phyloP scores from a whole-genome alignment of 2,888 invertebrate species.

The Acleris sparsana region DNA sequence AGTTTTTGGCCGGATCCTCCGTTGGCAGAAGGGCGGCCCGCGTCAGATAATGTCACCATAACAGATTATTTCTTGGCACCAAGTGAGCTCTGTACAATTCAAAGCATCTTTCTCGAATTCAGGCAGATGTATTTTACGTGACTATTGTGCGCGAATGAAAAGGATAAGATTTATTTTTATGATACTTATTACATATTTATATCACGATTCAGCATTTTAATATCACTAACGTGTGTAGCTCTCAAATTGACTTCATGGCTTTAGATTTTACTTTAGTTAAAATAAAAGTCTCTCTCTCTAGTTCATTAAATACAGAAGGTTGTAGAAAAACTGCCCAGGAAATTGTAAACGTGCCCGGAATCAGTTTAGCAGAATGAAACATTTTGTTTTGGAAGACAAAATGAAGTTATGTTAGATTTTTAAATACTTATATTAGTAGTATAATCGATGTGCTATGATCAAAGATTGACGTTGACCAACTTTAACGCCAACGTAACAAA shows the following conservation, averaged over 20 bases:
- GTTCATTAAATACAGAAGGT: conserved; percentile 32
- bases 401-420: too few species aligned
- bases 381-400: too few species aligned
- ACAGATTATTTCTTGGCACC: conserved; percentile 82
- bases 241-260: conserved; percentile 11
- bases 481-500: too few species aligned
- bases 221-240: neutral
- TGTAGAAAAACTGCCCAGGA: conserved; percentile 32
- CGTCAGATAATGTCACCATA: conserved; percentile 79
- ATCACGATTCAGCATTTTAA: conserved; percentile 6
- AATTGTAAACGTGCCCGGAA: conserved; percentile 34
- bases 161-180: conserved; percentile 23
- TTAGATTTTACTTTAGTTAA: conserved; percentile 4
- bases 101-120: conserved; percentile 59
- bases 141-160: conserved; percentile 48
- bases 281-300: conserved; percentile 19
- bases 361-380: neutral
- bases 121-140: conserved; percentile 51
- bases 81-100: conserved; percentile 57
- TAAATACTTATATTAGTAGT: too few species aligned
- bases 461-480: too few species aligned
- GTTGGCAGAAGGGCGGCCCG: conserved; percentile 66
- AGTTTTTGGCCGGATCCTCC: conserved; percentile 66
- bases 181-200: conserved; percentile 25
- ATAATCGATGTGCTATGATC: too few species aligned